Evolutionary conservation across 2,888 invertebrate species (phyloP).

Genomic region (Phlogophora meticulosa): DNA sequence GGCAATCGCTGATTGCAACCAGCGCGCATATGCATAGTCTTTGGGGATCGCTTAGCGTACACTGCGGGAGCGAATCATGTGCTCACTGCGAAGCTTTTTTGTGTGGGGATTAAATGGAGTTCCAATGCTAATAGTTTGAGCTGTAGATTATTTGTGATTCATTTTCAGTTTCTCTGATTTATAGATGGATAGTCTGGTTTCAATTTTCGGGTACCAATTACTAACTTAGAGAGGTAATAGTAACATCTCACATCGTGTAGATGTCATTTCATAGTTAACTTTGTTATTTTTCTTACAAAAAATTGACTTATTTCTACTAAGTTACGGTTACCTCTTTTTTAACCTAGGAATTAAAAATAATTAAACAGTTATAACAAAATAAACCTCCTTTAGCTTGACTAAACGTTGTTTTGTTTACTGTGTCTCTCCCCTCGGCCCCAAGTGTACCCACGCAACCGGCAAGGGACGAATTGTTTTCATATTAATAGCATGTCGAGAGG

Average conservation of each 20-base stretch:
- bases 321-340: no score
- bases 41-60: constrained; percentile 89
- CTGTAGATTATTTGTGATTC: not conserved
- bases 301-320: no score
- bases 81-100: constrained; percentile 24
- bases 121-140: not conserved
- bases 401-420: not conserved
- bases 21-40: constrained; percentile 90
- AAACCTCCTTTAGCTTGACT: no score
- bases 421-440: constrained; percentile 61
- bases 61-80: constrained; percentile 67
- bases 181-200: no score
- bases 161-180: not conserved
- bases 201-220: no score
- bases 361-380: no score
- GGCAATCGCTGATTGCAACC: constrained; percentile 89
- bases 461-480: constrained; percentile 90
- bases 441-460: constrained; percentile 80
- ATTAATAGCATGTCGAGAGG: constrained; percentile 90
- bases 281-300: no score
- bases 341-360: no score
- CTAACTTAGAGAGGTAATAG: no score
- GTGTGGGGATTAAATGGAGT: not conserved
- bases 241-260: no score
- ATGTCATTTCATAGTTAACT: no score